Conservation (phyloP, 2,888 invertebrate genomes). For the Oscheius sp. region DNA sequence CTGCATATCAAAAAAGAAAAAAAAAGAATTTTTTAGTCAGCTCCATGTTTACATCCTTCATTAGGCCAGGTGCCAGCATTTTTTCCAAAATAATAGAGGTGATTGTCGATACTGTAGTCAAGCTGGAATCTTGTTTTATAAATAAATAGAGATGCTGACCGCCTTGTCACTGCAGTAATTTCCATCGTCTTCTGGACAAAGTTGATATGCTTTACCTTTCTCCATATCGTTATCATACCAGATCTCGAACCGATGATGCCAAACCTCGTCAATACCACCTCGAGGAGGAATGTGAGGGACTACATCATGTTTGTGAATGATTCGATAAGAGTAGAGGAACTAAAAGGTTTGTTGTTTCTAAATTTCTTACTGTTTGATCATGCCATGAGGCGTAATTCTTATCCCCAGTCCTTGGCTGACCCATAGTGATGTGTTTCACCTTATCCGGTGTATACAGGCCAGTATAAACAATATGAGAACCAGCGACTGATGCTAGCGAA, state of each 20-base stretch:
- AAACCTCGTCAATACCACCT: slow-evolving; percentile 25
- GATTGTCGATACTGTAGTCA: slow-evolving; percentile 10
- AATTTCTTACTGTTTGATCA: slow-evolving; percentile 21
- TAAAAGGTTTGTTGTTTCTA: not conserved
- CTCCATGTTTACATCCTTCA: no score
- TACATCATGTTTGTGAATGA: slow-evolving; percentile 13
- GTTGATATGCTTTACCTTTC: not conserved
- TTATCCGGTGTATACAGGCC: slow-evolving; percentile 34
- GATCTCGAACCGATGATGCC: slow-evolving; percentile 27
- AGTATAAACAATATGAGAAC: slow-evolving; percentile 40
- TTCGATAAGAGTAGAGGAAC: slow-evolving; percentile 31
- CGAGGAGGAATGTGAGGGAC: slow-evolving; percentile 27
- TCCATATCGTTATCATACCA: slow-evolving; percentile 33
- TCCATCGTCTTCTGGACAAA: slow-evolving; percentile 30
- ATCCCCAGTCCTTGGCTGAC: slow-evolving; percentile 56
- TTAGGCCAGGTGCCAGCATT: no score
- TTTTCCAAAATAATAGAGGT: slow-evolving; percentile 16
- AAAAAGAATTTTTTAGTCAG: no score
- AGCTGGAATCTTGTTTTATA: not conserved
- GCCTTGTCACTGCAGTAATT: slow-evolving; percentile 23
- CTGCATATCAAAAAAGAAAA: no score
- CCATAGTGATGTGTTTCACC: slow-evolving; percentile 49
- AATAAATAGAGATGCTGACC: not conserved
- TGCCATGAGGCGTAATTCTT: slow-evolving; percentile 40
- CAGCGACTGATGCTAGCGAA: slow-evolving; percentile 46